These are phyloP conservation scores for Mormyrops boulengeri DNA, from an alignment of 2,797 vertebrate genomes.

Conservation along the genomic window DNA sequence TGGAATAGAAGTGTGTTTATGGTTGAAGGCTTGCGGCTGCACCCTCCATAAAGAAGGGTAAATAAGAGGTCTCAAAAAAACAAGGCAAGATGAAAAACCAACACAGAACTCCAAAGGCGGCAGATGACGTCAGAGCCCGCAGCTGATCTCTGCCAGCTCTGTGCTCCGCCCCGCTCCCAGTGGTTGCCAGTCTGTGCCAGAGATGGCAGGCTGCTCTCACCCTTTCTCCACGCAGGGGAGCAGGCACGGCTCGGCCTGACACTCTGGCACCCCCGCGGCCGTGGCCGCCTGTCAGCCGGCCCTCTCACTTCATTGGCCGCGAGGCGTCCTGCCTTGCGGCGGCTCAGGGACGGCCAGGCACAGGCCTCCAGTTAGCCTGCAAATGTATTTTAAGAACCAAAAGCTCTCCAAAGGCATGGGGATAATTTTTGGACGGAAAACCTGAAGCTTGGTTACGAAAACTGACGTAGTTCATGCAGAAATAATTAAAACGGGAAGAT, in stretches of 20 bases:
- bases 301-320: background rate
- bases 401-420: background rate
- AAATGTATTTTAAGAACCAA: slow-evolving; percentile 8
- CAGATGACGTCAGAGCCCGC: background rate
- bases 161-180: background rate
- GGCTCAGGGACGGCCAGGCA: background rate
- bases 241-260: background rate
- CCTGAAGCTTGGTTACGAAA: background rate
- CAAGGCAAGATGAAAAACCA: background rate
- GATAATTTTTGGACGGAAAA: background rate
- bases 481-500: background rate
- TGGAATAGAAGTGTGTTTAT: background rate
- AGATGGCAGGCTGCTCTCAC: background rate
- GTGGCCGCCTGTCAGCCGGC: background rate
- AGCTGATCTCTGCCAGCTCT: background rate
- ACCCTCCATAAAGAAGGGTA: background rate
- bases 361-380: background rate
- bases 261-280: background rate
- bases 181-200: slow-evolving; percentile 10
- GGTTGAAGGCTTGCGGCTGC: background rate
- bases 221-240: slow-evolving; percentile 9
- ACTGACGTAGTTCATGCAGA: background rate
- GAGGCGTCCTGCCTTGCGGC: background rate
- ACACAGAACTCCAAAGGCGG: background rate
- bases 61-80: background rate